Percentiles rank a stretch among this genome's conserved stretches.
phyloP scores from a whole-genome alignment of 2,888 invertebrate genomes.

The Antitype chi region DNA sequence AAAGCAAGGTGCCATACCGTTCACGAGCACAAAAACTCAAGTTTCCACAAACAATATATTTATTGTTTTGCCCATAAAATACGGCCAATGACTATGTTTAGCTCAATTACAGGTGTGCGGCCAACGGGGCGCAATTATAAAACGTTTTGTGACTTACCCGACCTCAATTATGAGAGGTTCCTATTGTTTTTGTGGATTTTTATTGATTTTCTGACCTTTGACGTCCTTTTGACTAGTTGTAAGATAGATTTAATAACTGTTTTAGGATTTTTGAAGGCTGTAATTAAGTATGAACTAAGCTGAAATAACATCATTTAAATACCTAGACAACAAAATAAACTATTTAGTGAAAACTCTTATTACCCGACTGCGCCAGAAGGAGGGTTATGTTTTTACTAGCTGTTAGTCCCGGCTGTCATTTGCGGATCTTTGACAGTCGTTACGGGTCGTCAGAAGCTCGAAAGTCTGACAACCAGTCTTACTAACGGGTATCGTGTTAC shows the following conservation, averaged over 20 bases:
- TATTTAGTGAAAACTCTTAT: too few relatives aligned
- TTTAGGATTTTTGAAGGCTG: conserved; percentile 6
- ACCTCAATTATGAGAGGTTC: conserved; percentile 49
- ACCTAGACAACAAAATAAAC: too few relatives aligned
- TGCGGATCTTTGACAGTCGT: too few relatives aligned
- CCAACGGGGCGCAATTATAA: conserved; percentile 75
- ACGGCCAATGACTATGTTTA: conserved; percentile 76
- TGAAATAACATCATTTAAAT: too few relatives aligned
- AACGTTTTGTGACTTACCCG: conserved; percentile 78
- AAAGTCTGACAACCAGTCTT: too few relatives aligned
- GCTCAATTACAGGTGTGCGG: conserved; percentile 73
- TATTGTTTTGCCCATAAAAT: conserved; percentile 70
- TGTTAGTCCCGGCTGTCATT: too few relatives aligned
- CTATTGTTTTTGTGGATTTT: conserved; percentile 61
- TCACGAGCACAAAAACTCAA: conserved; percentile 36
- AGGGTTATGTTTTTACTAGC: too few relatives aligned
- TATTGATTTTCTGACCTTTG: conserved; percentile 62
- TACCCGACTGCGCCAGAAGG: too few relatives aligned
- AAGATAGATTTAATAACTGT: conserved; percentile 24
- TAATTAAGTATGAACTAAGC: conserved; percentile 12
- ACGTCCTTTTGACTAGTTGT: conserved; percentile 16
- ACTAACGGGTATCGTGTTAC: too few relatives aligned
- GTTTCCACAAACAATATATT: conserved; percentile 59
- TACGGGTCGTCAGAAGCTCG: too few relatives aligned
- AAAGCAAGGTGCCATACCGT: conserved; percentile 23